Evolutionary conservation across 1,140 invertebrate species (phyloP), one percentile per base, ranked within the genome.

Genomic region (Papilio aristodemus): DNA sequence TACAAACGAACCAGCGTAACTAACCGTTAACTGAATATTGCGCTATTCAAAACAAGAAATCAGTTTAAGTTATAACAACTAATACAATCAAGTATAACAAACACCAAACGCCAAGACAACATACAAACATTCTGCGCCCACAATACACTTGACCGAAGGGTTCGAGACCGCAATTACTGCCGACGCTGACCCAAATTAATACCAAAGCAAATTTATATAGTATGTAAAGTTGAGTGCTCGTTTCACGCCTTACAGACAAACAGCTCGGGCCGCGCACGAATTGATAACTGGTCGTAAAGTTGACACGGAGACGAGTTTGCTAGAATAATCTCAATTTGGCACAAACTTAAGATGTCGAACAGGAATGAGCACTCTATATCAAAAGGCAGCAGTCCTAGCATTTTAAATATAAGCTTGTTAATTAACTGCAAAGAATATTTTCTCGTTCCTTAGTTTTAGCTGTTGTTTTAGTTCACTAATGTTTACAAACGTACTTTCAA

Each of bases 111-210:
- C 59, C 19, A 43, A 64, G 37, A 43, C 62, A 63, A 41, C 38
- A 63, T 17, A 63, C 57, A 19, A 38, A 62, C 41, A 66, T 10
- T 66, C 41, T 4, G 41, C 22, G 13, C 11, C 39, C 25, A 17
- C 39, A 66, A 32, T 36, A 50, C 63, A 66, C 63, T 66, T 50
- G 63, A 66, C 39, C 63, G 63, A 38, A 50, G 41, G 63, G 63
- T 25, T 46, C 41, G 39, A 46, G 63, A 66, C 63, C 63, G 63
- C 63, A 46, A 66, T 66, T 66, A 46, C 63, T 32, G 63, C 36
- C 59, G 41, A 63, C 38, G 60, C 60, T 43, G 60, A 66, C 63
- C 63, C 41, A 66, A 66, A 66, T 66, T 66, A 66, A 66, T 66
- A 50, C 63, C 63, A 46, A 66, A 66, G n/a, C 25, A 46, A 66